Conservation (phyloP, 2,797 vertebrate genomes). For the Todus mexicanus region DNA sequence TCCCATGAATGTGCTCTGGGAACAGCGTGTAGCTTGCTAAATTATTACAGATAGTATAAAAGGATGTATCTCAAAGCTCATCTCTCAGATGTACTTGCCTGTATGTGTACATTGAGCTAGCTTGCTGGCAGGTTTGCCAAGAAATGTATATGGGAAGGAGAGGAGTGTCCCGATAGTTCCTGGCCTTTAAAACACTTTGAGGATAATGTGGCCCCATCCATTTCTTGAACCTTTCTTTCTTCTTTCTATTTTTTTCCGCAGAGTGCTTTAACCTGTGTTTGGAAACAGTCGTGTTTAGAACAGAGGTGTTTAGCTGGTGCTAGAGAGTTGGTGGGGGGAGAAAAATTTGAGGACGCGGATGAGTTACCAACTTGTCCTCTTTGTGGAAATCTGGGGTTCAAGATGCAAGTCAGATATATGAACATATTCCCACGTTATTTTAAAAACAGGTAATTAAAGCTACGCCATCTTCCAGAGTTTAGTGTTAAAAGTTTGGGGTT, state of each 20-base stretch:
- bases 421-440: neutral
- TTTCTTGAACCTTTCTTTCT: neutral
- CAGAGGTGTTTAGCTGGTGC: neutral
- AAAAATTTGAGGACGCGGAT: neutral
- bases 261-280: neutral
- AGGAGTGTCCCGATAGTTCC: neutral
- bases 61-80: neutral
- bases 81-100: neutral
- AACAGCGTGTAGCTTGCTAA: conserved; percentile 18
- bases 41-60: conserved; percentile 16
- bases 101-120: neutral
- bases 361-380: neutral
- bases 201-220: neutral
- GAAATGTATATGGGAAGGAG: neutral
- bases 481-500: neutral
- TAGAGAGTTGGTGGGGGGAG: neutral
- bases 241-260: neutral
- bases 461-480: neutral
- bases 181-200: neutral
- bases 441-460: neutral
- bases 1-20: neutral
- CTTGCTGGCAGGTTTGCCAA: neutral
- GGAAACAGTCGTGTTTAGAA: neutral
- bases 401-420: neutral
- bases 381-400: neutral